Conservation (phyloP, 2,113 vertebrate species). For the Dicrurus megarhynchus region DNA sequence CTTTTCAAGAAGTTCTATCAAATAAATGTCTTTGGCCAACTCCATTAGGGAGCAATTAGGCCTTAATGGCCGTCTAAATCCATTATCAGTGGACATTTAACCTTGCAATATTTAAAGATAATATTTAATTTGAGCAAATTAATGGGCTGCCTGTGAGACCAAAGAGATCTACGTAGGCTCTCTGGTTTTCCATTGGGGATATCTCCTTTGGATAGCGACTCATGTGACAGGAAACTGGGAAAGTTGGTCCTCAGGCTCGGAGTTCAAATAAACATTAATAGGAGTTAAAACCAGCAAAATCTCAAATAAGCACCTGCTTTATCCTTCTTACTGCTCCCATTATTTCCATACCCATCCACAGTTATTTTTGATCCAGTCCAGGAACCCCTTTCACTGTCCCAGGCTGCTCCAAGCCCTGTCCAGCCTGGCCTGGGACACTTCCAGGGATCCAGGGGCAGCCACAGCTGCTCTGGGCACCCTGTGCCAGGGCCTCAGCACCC, state of each 20-base stretch:
- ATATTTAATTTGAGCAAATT: conserved; percentile 91
- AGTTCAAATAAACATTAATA: not conserved
- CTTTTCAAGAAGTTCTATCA: conserved; percentile 85
- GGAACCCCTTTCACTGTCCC: no score
- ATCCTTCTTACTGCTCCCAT: not conserved
- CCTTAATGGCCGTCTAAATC: conserved; percentile 91
- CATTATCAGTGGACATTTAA: conserved; percentile 94
- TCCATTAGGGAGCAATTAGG: conserved; percentile 92
- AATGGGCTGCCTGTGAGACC: conserved; percentile 82
- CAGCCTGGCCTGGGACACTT: fast-evolving
- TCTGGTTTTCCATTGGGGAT: conserved; percentile 67
- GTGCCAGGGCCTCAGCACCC: not conserved
- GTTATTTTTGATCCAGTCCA: not conserved
- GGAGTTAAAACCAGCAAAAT: not conserved
- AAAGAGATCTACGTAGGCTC: conserved; percentile 78
- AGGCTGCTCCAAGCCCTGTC: fast-evolving
- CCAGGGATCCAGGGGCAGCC: not conserved
- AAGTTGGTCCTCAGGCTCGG: conserved; percentile 17
- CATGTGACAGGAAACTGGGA: conserved; percentile 36
- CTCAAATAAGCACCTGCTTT: not conserved
- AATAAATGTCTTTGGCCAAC: conserved; percentile 85
- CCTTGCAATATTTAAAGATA: conserved; percentile 97
- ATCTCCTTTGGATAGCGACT: conserved; percentile 58
- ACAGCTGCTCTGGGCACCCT: not conserved
- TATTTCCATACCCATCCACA: conserved; percentile 12